Conservation (phyloP, 2,888 invertebrate genomes). For the Ischnura elegans region DNA sequence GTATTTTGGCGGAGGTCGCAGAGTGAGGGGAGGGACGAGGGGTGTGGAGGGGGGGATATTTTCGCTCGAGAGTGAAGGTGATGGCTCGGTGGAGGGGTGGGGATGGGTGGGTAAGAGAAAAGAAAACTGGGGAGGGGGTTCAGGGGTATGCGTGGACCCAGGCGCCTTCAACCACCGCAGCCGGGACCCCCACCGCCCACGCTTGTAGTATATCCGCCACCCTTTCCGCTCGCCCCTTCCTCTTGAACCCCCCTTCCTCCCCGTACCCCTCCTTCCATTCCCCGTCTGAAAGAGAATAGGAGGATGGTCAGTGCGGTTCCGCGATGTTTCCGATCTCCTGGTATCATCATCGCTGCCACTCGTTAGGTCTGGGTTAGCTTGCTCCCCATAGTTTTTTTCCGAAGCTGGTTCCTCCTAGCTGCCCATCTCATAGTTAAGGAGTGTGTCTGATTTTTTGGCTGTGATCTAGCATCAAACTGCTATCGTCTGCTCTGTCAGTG, state of each 20-base stretch:
- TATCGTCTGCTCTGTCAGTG: too few species aligned
- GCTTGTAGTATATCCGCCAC: too few species aligned
- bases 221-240: background rate
- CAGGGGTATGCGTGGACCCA: background rate
- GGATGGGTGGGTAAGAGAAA: background rate
- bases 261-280: background rate
- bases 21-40: background rate
- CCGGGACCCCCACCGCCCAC: background rate
- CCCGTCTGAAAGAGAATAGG: background rate
- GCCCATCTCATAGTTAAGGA: too few species aligned
- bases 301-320: constrained; percentile 8
- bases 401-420: too few species aligned
- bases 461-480: too few species aligned
- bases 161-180: constrained; percentile 28
- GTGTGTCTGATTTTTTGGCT: too few species aligned
- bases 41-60: constrained; percentile 52
- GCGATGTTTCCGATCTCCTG: background rate
- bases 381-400: background rate
- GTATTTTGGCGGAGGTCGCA: constrained; percentile 48
- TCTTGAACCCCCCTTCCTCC: background rate
- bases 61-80: constrained; percentile 66
- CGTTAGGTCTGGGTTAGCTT: background rate
- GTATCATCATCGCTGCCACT: background rate
- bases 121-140: background rate
- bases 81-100: background rate